A percentile compares a stretch with the other conserved stretches of the same genome.
phyloP scores from a whole-genome alignment of 2,888 invertebrate genomes.

The Eristalis arbustorum region DNA sequence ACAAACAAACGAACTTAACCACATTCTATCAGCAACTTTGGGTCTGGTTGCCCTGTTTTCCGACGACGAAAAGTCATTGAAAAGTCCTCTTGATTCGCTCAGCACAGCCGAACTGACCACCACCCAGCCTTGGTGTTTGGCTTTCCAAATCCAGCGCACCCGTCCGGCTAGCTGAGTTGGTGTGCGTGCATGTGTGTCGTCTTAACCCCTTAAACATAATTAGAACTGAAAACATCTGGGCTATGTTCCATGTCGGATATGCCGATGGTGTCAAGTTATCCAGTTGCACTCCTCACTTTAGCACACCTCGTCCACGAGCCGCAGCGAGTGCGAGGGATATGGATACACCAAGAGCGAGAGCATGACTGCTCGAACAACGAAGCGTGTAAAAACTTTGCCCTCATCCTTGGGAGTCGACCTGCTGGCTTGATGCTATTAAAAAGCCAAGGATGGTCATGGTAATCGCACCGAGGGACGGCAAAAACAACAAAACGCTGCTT shows the following conservation, averaged over 20 bases:
- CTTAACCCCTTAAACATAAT: constrained; percentile 69
- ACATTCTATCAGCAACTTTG: constrained; percentile 57
- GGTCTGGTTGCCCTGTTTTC: constrained; percentile 20
- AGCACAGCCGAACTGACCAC: constrained; percentile 58
- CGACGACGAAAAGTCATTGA: constrained; percentile 55
- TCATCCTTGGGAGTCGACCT: constrained; percentile 59
- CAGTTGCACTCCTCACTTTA: constrained; percentile 17
- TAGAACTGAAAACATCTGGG: constrained; percentile 67
- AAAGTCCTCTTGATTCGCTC: constrained; percentile 48
- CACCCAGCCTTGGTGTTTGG: constrained; percentile 26
- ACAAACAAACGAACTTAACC: constrained; percentile 57
- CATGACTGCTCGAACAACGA: constrained; percentile 40
- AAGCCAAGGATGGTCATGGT: constrained; percentile 72
- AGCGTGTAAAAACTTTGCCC: constrained; percentile 69
- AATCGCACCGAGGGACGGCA: constrained; percentile 65
- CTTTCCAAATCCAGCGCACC: background rate
- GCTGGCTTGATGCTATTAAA: constrained; percentile 71
- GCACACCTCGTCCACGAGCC: background rate
- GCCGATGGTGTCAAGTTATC: constrained; percentile 67
- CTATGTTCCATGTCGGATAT: constrained; percentile 69
- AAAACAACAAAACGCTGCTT: constrained; percentile 59
- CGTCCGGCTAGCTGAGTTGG: background rate
- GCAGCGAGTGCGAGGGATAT: background rate
- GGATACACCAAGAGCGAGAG: constrained; percentile 1
- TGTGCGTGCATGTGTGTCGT: constrained; percentile 25